Evolutionary conservation across 1,140 invertebrate species (phyloP), one percentile per base, ranked within the genome.

Genomic region (Anoplolepis gracilipes): DNA sequence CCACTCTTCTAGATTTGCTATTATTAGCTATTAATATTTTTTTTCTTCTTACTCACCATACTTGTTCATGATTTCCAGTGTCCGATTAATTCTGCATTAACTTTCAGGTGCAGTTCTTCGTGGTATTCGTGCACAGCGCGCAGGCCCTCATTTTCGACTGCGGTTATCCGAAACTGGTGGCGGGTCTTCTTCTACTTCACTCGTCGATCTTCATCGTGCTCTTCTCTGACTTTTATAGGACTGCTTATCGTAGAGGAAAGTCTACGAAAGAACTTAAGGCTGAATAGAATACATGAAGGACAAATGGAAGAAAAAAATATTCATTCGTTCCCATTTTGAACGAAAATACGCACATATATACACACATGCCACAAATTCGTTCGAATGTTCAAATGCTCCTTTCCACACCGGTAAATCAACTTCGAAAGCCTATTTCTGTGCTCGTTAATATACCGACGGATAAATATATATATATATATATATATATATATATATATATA

Each of bases 151-250:
- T 97, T 46, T 96, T 96, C 87, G 97, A 97, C 84, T 98, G 97
- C 91, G 96, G 97, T 78, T 98, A 97, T 90, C 97, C 97, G 3
- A 97, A 96, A 89, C 93, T 98, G 81, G 96, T 98, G 22, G 97
- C 97, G 2, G 95, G 96, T 76, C 96, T 98, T 64, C 94, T 99
- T 70, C 95, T 98, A 86, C 95, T 98, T 1, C 98, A 99, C 93
- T 98, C 98, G 3, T 96, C 97, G 30, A 98, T 99, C 87, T 99
- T 99, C 96, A 98, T 99, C 93, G 96, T 96, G 28, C 96, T 99
- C 39, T 99, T 99, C 96, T 97, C 96, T 86, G 97, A 99, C 95
- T 99, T 99, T 95, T 99, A 99, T 94, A 96, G 97, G 86, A 97
- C 97, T 93, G 97, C 98, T 85, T 98, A 99, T 90, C 93, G 91